phyloP scores from a whole-genome alignment of 2,797 vertebrate genomes.

The Amazona finschi region DNA sequence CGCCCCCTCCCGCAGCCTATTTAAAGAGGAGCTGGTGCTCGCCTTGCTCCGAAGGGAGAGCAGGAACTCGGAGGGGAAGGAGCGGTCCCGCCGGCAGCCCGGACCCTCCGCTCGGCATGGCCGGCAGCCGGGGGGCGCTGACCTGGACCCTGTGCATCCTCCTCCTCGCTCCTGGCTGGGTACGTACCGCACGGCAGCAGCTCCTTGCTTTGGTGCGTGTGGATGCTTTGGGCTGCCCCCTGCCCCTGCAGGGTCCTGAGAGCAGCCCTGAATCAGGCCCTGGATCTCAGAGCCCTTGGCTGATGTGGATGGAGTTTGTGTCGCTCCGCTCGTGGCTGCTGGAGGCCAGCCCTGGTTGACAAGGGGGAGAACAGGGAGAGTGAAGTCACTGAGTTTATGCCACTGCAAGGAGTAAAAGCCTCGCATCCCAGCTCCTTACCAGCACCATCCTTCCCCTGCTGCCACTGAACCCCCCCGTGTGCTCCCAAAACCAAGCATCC shows the following conservation, averaged over 20 bases:
- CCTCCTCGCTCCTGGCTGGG: slow-evolving; percentile 6
- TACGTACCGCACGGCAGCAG: not conserved
- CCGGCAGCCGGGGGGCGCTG: not conserved
- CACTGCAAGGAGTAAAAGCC: not conserved
- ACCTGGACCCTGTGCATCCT: not conserved
- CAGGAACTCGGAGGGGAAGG: not conserved
- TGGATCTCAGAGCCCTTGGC: not conserved
- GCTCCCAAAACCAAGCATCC: not conserved
- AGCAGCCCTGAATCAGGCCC: not conserved
- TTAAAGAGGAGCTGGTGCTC: slow-evolving; percentile 3
- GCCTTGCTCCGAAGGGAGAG: not conserved
- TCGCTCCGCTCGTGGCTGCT: not conserved
- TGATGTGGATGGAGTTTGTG: not conserved
- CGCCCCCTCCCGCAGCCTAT: slow-evolving; percentile 29
- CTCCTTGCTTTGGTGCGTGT: not conserved
- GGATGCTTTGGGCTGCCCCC: not conserved
- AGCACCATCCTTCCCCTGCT: not conserved
- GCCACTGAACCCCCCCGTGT: not conserved
- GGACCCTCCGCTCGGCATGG: not conserved
- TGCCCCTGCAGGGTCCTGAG: not conserved
- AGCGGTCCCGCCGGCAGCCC: not conserved
- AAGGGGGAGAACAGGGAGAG: not conserved
- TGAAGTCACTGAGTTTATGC: not conserved
- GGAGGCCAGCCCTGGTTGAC: not conserved
- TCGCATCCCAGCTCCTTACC: not conserved